Conservation (phyloP, 2,888 invertebrate species). For the Brachypalpus laphriformis region DNA sequence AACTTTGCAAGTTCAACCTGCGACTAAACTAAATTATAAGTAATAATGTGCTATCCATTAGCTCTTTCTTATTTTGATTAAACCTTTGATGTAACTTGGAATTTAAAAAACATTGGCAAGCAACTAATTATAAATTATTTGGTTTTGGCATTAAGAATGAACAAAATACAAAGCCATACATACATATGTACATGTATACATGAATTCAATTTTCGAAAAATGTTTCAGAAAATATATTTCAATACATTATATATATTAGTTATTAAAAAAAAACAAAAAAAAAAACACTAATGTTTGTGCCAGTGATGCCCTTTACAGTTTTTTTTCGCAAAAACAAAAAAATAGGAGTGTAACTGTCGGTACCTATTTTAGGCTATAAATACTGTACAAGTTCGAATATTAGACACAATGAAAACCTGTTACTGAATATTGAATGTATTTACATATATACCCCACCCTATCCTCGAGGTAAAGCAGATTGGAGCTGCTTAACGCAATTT, state of each 20-base stretch:
- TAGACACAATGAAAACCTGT: too few relatives aligned
- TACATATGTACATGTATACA: neutral
- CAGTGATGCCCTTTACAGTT: constrained; percentile 21
- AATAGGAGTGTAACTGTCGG: neutral
- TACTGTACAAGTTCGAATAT: neutral
- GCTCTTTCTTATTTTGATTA: neutral
- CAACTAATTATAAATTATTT: neutral
- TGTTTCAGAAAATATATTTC: neutral
- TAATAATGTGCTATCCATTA: neutral
- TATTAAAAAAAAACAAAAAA: neutral
- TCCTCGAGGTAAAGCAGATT: too few relatives aligned
- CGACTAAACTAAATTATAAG: too few relatives aligned
- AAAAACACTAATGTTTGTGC: constrained; percentile 1
- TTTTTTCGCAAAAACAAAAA: neutral
- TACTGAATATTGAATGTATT: too few relatives aligned
- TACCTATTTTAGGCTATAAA: too few relatives aligned
- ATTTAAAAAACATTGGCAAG: neutral
- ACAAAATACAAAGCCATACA: neutral
- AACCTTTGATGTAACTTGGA: neutral
- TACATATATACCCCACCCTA: too few relatives aligned
- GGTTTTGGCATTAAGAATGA: neutral
- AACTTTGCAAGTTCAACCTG: too few relatives aligned
- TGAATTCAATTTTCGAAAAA: neutral
- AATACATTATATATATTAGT: neutral
- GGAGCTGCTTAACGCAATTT: too few relatives aligned